Percentiles rank a stretch among this genome's conserved stretches.
Conservation (phyloP, 2,113 vertebrate species). For the Puffinus mauretanicus region DNA sequence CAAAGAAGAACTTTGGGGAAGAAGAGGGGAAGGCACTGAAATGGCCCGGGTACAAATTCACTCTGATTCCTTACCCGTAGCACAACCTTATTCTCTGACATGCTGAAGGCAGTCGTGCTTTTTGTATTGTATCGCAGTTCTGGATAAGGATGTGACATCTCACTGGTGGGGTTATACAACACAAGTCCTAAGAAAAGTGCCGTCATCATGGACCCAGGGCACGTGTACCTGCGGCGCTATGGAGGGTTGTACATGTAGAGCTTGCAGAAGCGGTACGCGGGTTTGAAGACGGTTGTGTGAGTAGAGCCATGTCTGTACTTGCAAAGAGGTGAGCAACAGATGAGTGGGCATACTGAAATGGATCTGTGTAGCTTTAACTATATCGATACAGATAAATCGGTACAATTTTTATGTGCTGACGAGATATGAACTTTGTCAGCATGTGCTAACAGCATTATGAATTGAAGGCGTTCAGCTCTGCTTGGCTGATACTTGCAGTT, state of each 20-base stretch:
- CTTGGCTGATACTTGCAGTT: neutral
- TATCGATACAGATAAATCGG: neutral
- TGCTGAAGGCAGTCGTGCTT: neutral
- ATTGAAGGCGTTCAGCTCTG: neutral
- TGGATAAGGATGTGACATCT: neutral
- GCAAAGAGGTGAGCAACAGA: neutral
- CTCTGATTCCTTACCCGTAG: neutral
- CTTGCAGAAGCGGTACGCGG: neutral
- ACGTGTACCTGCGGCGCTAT: fast-evolving
- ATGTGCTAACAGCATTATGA: neutral
- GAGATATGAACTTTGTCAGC: neutral
- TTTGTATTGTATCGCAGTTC: neutral
- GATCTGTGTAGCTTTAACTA: neutral
- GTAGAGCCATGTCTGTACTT: neutral
- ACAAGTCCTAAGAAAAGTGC: neutral
- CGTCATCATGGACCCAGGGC: fast-evolving
- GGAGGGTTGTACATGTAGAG: neutral
- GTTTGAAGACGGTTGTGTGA: neutral
- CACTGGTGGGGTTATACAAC: neutral
- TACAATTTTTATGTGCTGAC: neutral
- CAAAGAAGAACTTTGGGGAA: neutral
- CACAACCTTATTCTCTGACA: neutral
- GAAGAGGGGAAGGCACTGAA: neutral
- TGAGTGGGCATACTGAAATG: neutral
- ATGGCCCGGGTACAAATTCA: neutral